phyloP scores from a whole-genome alignment of 2,797 vertebrate species.

The Chromobotia macracanthus region DNA sequence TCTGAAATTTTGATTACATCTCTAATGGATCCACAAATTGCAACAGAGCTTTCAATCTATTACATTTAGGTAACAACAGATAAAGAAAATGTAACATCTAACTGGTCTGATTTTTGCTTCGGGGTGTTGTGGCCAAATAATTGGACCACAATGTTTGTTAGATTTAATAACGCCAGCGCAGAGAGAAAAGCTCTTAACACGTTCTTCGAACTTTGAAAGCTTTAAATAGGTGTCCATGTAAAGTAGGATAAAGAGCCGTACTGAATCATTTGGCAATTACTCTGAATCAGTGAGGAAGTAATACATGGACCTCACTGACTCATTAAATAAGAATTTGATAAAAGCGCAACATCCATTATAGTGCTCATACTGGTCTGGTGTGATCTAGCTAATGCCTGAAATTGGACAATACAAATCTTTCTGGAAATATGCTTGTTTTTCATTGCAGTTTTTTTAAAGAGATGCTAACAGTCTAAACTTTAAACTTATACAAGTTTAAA shows the following conservation, averaged over 20 bases:
- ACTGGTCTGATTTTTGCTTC: constrained; percentile 24
- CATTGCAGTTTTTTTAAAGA: background rate
- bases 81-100: background rate
- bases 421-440: constrained; percentile 17
- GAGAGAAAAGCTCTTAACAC: background rate
- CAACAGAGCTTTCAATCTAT: constrained; percentile 22
- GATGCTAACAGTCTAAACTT: constrained; percentile 29
- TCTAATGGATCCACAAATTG: constrained; percentile 38
- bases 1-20: constrained; percentile 41
- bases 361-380: background rate
- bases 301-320: constrained; percentile 13
- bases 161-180: constrained; percentile 9
- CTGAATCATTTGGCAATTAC: constrained; percentile 2
- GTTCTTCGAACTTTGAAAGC: constrained; percentile 3
- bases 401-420: constrained; percentile 10
- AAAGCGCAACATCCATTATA: constrained; percentile 1
- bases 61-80: constrained; percentile 32
- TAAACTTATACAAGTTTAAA: constrained; percentile 45
- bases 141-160: background rate
- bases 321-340: constrained; percentile 24
- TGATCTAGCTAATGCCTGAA: constrained; percentile 6
- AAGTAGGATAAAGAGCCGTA: constrained; percentile 16
- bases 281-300: background rate
- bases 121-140: constrained; percentile 7
- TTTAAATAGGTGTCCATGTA: constrained; percentile 2